A percentile compares a stretch with the other conserved stretches of the same genome.
phyloP scores from a whole-genome alignment of 92 coral and sea anemone genomes.

The Montipora capitata region DNA sequence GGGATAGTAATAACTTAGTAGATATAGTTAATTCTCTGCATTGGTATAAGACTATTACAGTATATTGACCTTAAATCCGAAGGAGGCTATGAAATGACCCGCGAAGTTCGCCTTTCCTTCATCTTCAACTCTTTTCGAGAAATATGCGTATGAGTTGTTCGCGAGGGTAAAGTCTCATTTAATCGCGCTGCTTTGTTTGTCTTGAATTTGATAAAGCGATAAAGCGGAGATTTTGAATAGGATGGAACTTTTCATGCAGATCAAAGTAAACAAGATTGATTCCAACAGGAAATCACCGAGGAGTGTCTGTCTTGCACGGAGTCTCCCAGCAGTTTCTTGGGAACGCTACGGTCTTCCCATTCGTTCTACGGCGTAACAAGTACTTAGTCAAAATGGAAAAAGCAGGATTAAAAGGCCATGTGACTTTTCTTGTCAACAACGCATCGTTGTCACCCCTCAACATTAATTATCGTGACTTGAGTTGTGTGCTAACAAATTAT shows the following conservation, averaged over 20 bases:
- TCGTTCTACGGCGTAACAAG: too few relatives aligned
- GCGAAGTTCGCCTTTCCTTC: neutral
- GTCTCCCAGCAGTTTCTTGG: neutral
- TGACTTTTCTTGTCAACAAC: neutral
- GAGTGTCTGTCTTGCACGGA: too few relatives aligned
- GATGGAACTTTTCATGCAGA: neutral
- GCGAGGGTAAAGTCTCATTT: neutral
- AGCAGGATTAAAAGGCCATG: neutral
- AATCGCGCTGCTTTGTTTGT: neutral
- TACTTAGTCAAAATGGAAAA: neutral
- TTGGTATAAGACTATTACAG: constrained; percentile 37
- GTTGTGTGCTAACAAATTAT: too few relatives aligned
- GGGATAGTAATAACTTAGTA: constrained; percentile 3
- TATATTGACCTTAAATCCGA: constrained; percentile 28
- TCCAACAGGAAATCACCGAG: neutral
- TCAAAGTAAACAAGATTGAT: constrained; percentile 6
- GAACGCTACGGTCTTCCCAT: neutral
- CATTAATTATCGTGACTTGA: neutral
- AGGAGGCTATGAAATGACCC: neutral
- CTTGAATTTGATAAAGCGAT: neutral
- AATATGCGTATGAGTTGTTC: neutral
- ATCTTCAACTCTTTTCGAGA: neutral
- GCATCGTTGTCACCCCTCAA: neutral
- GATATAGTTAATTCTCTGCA: constrained; percentile 46
- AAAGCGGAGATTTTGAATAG: neutral